Evolutionary conservation across 1,140 invertebrate genomes (phyloP).

Genomic region (Drosophila aff.): DNA sequence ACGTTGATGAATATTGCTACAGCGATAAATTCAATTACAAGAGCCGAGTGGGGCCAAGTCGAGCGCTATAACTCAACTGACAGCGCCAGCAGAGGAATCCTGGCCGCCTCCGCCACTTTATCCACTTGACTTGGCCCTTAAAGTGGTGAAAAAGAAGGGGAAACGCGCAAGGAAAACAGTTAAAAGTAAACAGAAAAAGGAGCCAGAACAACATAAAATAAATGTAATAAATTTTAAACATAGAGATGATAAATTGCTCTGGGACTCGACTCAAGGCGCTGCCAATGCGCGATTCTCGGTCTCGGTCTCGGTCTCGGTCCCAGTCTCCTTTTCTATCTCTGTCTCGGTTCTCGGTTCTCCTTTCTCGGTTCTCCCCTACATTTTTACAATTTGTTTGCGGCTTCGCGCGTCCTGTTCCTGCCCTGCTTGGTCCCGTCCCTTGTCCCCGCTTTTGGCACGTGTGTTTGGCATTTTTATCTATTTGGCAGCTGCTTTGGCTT

Average conservation of each 20-base stretch:
- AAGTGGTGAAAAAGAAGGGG: conserved; percentile 36
- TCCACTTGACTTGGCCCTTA: conserved; percentile 64
- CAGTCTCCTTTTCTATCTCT: neutral
- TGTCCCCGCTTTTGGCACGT: conserved; percentile 27
- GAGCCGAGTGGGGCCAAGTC: conserved; percentile 48
- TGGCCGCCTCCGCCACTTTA: conserved; percentile 49
- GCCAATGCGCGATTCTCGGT: conserved; percentile 55
- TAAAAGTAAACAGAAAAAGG: conserved; percentile 52
- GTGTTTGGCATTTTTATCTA: conserved; percentile 72
- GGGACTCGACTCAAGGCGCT: conserved; percentile 72
- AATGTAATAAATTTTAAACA: conserved; percentile 84
- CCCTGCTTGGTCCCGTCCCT: neutral
- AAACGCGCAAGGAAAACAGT: conserved; percentile 36
- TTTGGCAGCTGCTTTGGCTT: conserved; percentile 68
- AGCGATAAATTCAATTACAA: conserved; percentile 80
- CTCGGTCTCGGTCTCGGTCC: neutral
- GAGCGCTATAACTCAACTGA: conserved; percentile 68
- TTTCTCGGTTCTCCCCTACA: conserved; percentile 25
- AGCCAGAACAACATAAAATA: conserved; percentile 76
- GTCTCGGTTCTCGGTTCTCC: neutral
- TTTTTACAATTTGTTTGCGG: conserved; percentile 83
- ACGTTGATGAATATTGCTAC: conserved; percentile 77
- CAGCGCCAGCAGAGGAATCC: conserved; percentile 42
- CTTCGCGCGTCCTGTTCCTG: conserved; percentile 54
- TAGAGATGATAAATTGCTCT: conserved; percentile 83